Evolutionary conservation across 1,140 invertebrate species (phyloP).

Genomic region (Brachionus rotundiformis): DNA sequence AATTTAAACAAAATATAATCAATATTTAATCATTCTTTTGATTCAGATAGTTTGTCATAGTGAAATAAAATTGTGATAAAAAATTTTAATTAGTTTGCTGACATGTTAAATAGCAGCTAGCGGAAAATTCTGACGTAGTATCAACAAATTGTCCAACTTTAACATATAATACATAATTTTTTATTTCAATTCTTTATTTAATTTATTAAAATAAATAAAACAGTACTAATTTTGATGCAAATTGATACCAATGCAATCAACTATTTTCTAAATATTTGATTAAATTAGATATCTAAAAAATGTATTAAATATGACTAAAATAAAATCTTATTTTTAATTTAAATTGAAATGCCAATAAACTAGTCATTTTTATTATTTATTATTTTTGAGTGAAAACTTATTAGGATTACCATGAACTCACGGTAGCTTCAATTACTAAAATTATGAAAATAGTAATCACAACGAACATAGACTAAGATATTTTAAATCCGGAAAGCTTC

Average conservation of each 20-base stretch:
- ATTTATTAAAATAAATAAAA: background rate
- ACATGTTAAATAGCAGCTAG: background rate
- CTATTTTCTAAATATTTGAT: background rate
- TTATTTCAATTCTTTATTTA: background rate
- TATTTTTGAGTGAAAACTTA: background rate
- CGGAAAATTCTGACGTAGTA: background rate
- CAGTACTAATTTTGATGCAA: background rate
- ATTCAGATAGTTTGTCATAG: background rate
- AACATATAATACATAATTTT: background rate
- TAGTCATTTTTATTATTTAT: too few species aligned
- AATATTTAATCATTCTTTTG: background rate
- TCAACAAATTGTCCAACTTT: background rate
- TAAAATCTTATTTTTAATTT: too few species aligned
- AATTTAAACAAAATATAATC: background rate
- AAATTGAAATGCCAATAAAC: too few species aligned
- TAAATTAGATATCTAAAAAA: background rate
- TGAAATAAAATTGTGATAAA: background rate
- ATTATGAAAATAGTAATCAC: background rate
- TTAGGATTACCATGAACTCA: background rate
- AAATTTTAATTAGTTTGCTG: background rate
- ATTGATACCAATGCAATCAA: background rate
- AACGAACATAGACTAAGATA: too few species aligned
- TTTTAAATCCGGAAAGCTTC: constrained; percentile 4
- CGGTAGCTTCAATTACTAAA: background rate
- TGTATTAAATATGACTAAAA: too few species aligned